Percentiles rank a stretch among this genome's conserved stretches.
phyloP scores from a whole-genome alignment of 2,888 invertebrate genomes.

The Agrypnus murinus region DNA sequence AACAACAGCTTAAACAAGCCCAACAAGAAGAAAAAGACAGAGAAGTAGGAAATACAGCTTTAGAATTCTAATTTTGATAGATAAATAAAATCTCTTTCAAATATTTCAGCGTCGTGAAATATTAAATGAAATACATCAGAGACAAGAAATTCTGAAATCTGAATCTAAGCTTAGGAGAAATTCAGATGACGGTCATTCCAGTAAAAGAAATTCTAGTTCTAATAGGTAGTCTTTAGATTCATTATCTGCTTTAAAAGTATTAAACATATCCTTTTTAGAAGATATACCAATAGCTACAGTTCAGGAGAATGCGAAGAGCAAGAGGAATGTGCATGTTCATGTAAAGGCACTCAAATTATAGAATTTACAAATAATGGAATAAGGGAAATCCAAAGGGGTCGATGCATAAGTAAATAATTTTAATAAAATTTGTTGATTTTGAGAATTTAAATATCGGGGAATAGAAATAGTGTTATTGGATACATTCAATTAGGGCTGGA shows the following conservation, averaged over 20 bases:
- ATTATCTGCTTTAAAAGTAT: background rate
- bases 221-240: conserved; percentile 55
- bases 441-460: too few relatives aligned
- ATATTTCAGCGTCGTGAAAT: conserved; percentile 77
- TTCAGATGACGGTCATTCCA: conserved; percentile 70
- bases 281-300: conserved; percentile 57
- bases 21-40: conserved; percentile 80
- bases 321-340: conserved; percentile 74
- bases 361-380: conserved; percentile 75
- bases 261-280: conserved; percentile 50
- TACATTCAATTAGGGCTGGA: too few relatives aligned
- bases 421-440: background rate
- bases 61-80: background rate
- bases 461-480: too few relatives aligned
- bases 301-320: conserved; percentile 24
- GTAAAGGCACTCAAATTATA: conserved; percentile 73
- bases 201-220: conserved; percentile 39
- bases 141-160: conserved; percentile 85
- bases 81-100: background rate
- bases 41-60: conserved; percentile 70
- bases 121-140: conserved; percentile 83
- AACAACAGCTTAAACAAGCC: conserved; percentile 77
- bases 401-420: conserved; percentile 78
- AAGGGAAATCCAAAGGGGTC: conserved; percentile 81
- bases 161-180: conserved; percentile 75